Evolutionary conservation across 2,113 vertebrate genomes (phyloP), one percentile per base, ranked within the genome.

Genomic region (Paraplagusia blochii): DNA sequence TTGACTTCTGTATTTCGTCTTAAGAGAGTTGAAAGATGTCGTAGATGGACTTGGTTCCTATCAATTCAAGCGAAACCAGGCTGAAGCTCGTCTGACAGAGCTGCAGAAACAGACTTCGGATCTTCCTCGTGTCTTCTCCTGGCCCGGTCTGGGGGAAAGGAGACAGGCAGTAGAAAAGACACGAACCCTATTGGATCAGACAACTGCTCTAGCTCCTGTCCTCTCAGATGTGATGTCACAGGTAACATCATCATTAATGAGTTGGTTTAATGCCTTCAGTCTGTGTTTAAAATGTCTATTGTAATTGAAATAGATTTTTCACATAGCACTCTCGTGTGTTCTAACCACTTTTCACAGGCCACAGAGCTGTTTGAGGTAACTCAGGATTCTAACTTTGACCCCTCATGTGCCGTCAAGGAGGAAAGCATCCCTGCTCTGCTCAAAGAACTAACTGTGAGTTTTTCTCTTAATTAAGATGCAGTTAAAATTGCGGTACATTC

Each of bases 61-160:
- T 64, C 65, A 76, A 45, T 8, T 10, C 22, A 75, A 83, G 34
- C 79, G 63, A 36, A 44, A 29, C 1, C 78, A 84, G 40, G 74
- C 80, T 0, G 71, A 67, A 42, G 55, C 69, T 8, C 69, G 45
- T 5, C 63, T 90, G 65, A 53, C 72, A 9, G 82, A 90, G 46
- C 63, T 90, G 4, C 80, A 74, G 80, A 60, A 63, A 17, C 83
- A 84, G 66, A 62, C 38, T 0, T 76, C 81, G 36, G 38, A 11
- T 1, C 77, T 91, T 11, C 88, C 87, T 0, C 36, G 11, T 0
- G 12, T 67, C 44, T 91, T 92, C 70, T 71, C 88, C 15, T 92
- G 91, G 91, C 91, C 91, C 0, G 90, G 89, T 11, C 79, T 89
- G 17, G 90, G 89, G 9, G 90, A 91, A 66, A 78, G 89, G 7